Conservation (phyloP, 2,113 vertebrate species). For the Oreocharis arfaki region DNA sequence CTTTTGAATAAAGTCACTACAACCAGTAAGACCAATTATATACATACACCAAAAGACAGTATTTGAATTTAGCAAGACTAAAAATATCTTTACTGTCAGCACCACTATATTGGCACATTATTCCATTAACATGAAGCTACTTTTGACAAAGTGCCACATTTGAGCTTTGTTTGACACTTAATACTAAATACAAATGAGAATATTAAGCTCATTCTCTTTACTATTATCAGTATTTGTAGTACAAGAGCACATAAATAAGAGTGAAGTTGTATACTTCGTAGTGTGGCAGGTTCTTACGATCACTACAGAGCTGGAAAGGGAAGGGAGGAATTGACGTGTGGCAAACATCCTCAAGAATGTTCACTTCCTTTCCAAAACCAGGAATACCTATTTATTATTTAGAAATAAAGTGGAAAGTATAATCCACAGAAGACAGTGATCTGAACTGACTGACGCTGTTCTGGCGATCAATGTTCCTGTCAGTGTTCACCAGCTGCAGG, state of each 20-base stretch:
- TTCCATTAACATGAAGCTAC: not conserved
- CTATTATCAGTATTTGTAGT: not conserved
- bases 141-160: not conserved
- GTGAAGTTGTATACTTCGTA: not conserved
- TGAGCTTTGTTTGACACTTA: not conserved
- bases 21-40: not conserved
- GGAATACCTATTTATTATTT: not conserved
- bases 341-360: not conserved
- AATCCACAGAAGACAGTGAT: not conserved
- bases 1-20: not conserved
- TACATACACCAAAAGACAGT: not conserved
- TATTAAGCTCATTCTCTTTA: not conserved
- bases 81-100: not conserved
- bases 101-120: not conserved
- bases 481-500: not conserved
- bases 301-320: not conserved
- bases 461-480: not conserved
- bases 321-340: rapidly evolving
- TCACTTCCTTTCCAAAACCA: not conserved
- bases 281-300: not conserved
- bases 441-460: not conserved
- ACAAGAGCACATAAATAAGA: not conserved
- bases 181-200: not conserved
- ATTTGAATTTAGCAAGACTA: not conserved
- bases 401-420: not conserved